phyloP scores from a whole-genome alignment of 92 coral and sea anemone genomes.

The Zoanthus sociatus region DNA sequence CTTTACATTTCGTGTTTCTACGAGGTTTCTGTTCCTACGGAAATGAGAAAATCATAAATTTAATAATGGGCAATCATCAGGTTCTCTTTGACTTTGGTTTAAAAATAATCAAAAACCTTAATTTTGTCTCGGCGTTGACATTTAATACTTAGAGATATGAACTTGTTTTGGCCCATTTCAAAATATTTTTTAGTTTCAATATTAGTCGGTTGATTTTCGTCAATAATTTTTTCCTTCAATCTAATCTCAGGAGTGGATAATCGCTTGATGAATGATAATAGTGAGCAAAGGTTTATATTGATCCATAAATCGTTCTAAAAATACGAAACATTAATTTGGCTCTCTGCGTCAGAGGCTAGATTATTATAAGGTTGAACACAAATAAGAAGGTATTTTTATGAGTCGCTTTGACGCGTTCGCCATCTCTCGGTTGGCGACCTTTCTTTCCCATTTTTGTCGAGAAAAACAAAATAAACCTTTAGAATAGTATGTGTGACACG shows the following conservation, averaged over 20 bases:
- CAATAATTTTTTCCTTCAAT: conserved; percentile 10
- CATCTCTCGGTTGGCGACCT: conserved; percentile 32
- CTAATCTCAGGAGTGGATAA: neutral
- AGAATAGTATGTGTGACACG: conserved; percentile 7
- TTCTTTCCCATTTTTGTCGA: neutral
- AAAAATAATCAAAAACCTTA: conserved; percentile 7
- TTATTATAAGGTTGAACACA: conserved; percentile 29
- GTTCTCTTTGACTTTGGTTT: conserved; percentile 2
- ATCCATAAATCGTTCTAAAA: conserved; percentile 33
- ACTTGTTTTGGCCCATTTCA: conserved; percentile 34
- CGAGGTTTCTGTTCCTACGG: conserved; percentile 37
- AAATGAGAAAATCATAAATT: conserved; percentile 43
- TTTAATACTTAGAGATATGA: conserved; percentile 26
- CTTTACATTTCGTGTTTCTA: conserved; percentile 41
- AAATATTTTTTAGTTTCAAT: conserved; percentile 10
- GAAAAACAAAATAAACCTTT: conserved; percentile 29
- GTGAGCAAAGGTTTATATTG: conserved; percentile 24
- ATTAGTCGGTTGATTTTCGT: neutral
- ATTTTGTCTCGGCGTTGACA: conserved; percentile 25
- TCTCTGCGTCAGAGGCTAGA: conserved; percentile 36
- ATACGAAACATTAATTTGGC: conserved; percentile 37
- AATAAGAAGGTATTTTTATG: conserved; percentile 37
- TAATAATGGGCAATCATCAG: conserved; percentile 38
- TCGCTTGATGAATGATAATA: conserved; percentile 14
- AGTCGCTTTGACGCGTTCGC: conserved; percentile 30